Conservation (phyloP, 2,113 vertebrate genomes). For the Xenopus tropicalis region UCB_Xtro_10.0 CM004445.2:36054001-36054500, state of each 20-base stretch:
- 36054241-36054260: slow-evolving; percentile 68
- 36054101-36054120: background rate
- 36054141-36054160: slow-evolving; percentile 88
- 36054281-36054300: too few species aligned
- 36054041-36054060: slow-evolving; percentile 86
- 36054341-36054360: too few species aligned
- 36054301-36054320: too few species aligned
- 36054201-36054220: slow-evolving; percentile 90
- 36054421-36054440: too few species aligned
- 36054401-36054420: too few species aligned
- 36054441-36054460: too few species aligned
- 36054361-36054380: too few species aligned
- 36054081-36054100: background rate
- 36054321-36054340: too few species aligned
- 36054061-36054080: background rate
- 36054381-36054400: too few species aligned
- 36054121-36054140: slow-evolving; percentile 30
- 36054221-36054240: slow-evolving; percentile 91
- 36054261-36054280: too few species aligned
- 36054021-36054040: slow-evolving; percentile 87
- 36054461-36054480: too few species aligned
- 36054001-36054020: slow-evolving; percentile 90
- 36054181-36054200: slow-evolving; percentile 87
- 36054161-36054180: slow-evolving; percentile 76
- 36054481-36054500: too few species aligned